These are phyloP conservation scores for Anser cygnoides DNA, from an alignment of 2,113 vertebrate species.

Conservation along the genomic window DNA sequence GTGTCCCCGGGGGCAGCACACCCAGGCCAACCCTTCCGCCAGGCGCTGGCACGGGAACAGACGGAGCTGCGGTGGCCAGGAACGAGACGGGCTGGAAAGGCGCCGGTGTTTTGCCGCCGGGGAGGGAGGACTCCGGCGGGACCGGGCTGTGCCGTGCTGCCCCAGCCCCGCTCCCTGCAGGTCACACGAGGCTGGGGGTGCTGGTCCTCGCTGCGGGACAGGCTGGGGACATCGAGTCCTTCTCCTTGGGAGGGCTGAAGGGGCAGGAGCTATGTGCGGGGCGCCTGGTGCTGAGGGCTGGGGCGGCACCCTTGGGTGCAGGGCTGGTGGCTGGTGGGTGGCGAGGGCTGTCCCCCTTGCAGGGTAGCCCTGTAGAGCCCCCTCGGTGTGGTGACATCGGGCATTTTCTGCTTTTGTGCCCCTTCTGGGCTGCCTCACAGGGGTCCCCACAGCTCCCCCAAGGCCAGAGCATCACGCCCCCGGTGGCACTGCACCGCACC, in stretches of 20 bases:
- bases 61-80: not conserved
- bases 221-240: not conserved
- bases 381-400: not conserved
- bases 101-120: not conserved
- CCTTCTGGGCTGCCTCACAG: fast-evolving
- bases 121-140: not conserved
- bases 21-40: not conserved
- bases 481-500: not conserved
- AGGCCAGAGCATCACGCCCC: not conserved
- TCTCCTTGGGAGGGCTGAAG: fast-evolving
- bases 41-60: constrained; percentile 27
- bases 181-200: not conserved
- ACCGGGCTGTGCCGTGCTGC: not conserved
- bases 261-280: not conserved
- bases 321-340: not conserved
- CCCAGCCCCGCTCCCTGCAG: fast-evolving
- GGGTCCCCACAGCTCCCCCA: not conserved
- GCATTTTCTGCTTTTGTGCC: not conserved
- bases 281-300: not conserved
- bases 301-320: not conserved
- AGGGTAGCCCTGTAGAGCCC: not conserved
- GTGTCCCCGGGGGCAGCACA: fast-evolving
- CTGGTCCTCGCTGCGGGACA: not conserved
- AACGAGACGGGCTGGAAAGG: not conserved
- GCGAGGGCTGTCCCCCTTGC: too few relatives aligned